These are phyloP conservation scores for Calcarius lapponicus DNA, from an alignment of 2,797 vertebrate genomes.

Conservation along the genomic window DNA sequence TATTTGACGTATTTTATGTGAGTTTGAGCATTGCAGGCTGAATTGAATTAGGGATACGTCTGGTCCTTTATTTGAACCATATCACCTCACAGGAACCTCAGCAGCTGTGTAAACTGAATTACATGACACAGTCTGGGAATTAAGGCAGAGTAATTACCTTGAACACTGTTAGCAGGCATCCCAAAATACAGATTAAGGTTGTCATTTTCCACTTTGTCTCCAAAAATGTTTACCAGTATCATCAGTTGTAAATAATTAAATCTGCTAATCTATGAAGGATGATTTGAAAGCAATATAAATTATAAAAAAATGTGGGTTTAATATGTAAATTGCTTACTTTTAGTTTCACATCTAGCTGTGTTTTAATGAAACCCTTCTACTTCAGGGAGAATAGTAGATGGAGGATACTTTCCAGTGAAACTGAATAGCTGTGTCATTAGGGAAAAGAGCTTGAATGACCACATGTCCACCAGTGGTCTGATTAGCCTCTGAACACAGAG, in stretches of 20 bases:
- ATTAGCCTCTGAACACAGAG: not conserved
- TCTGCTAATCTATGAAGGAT: not conserved
- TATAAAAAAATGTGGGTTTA: not conserved
- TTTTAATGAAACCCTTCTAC: not conserved
- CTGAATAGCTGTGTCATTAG: not conserved
- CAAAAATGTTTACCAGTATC: slow-evolving; percentile 31
- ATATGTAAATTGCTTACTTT: not conserved
- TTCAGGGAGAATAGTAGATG: not conserved
- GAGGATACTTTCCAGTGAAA: not conserved
- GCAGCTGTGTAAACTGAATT: slow-evolving; percentile 50
- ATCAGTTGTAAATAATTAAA: slow-evolving; percentile 29
- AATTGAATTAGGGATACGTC: not conserved
- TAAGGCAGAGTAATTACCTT: slow-evolving; percentile 41
- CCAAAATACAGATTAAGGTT: slow-evolving; percentile 51
- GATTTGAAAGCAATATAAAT: not conserved
- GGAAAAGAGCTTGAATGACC: not conserved
- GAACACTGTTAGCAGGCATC: slow-evolving; percentile 10
- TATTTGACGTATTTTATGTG: not conserved
- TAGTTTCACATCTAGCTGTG: not conserved
- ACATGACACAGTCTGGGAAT: slow-evolving; percentile 22
- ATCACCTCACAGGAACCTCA: not conserved
- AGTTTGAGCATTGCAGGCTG: accelerated
- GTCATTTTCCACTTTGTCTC: slow-evolving; percentile 50
- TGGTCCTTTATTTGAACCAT: slow-evolving; percentile 13
- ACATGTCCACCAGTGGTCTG: not conserved